Conservation (phyloP, 1,140 invertebrate species). For the Bombus polaris region DNA sequence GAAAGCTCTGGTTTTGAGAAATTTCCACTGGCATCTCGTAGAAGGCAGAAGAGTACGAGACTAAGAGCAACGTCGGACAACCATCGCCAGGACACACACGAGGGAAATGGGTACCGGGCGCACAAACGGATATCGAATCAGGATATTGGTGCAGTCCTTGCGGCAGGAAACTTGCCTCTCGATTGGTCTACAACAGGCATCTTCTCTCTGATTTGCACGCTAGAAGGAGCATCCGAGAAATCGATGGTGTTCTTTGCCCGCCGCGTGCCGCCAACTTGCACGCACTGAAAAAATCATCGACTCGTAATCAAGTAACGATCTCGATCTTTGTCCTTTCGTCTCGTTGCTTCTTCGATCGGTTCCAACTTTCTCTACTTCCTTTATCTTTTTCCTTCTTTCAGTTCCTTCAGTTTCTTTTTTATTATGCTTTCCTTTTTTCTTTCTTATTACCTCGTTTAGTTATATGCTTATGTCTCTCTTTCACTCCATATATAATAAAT, state of each 20-base stretch:
- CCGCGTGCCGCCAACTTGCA: slow-evolving; percentile 39
- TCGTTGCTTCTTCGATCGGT: background rate
- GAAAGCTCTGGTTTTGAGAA: too few relatives aligned
- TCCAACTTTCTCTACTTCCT: background rate
- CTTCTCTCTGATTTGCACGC: slow-evolving; percentile 88
- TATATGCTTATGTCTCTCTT: too few relatives aligned
- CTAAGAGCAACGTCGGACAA: slow-evolving; percentile 65
- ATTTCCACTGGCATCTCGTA: slow-evolving; percentile 32
- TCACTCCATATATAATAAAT: too few relatives aligned
- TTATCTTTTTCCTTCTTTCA: too few relatives aligned
- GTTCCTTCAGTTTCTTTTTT: too few relatives aligned
- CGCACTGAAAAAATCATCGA: slow-evolving; percentile 30
- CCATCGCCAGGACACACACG: slow-evolving; percentile 88
- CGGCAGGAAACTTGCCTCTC: slow-evolving; percentile 88
- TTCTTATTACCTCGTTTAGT: too few relatives aligned
- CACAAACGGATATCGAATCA: slow-evolving; percentile 78
- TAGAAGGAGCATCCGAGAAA: slow-evolving; percentile 87
- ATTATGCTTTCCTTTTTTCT: accelerated
- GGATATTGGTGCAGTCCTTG: slow-evolving; percentile 91
- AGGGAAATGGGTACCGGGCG: slow-evolving; percentile 90
- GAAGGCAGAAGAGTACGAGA: slow-evolving; percentile 75
- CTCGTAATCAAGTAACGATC: slow-evolving; percentile 42
- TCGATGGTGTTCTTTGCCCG: slow-evolving; percentile 73
- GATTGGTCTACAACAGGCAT: slow-evolving; percentile 89
- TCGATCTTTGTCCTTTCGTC: background rate